Evolutionary conservation across 2,888 invertebrate species (phyloP), one percentile per base, ranked within the genome.

Genomic region (Drosophila nr. fundita): DNA sequence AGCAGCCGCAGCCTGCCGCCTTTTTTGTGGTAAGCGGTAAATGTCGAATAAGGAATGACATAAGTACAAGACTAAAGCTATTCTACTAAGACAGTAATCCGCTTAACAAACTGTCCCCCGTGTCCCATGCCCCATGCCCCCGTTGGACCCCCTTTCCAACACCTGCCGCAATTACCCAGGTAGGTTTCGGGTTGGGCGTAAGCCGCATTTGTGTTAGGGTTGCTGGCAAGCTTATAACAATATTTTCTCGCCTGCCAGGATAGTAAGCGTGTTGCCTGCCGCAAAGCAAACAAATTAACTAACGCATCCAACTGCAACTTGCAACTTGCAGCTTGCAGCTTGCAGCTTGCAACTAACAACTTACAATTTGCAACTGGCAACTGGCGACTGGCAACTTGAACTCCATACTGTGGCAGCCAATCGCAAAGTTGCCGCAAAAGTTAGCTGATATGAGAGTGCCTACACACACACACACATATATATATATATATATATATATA

Each of bases 241-340:
- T 68, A 73, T 69, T 73, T 73, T 68, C 36, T 42, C 54, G 49
- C 60, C 63, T 45, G 45, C 50, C 76, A 27, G 55, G 60, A 40
- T 27, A 27, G 49, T 40, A 49, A 27, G 30, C 45, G 34, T 13
- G 10, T 27, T 29, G 60, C 48, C 32, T 8, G 49, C 80, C 77
- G 66, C 64, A 79, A 74, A 62, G 73, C 70, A 80, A 74, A 83
- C 83, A 82, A 85, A 82, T 82, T 85, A 82, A 85, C 77, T 71
- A 82, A 85, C 80, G 85, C 72, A 67, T 73, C 58, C 65, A 67
- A 68, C 70, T 65, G 57, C 48, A 58, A 61, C 45, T 57, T 59
- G 57, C 42, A 24, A 53, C 66, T 34, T 34, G 66, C 53, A 24
- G 30, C 40, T 27, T 18, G 49, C 34, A 27, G 59, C 52, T 21